Percentiles rank a stretch among this genome's conserved stretches.
Conservation (phyloP, 2,113 vertebrate genomes). For the Silurus asotus region DNA sequence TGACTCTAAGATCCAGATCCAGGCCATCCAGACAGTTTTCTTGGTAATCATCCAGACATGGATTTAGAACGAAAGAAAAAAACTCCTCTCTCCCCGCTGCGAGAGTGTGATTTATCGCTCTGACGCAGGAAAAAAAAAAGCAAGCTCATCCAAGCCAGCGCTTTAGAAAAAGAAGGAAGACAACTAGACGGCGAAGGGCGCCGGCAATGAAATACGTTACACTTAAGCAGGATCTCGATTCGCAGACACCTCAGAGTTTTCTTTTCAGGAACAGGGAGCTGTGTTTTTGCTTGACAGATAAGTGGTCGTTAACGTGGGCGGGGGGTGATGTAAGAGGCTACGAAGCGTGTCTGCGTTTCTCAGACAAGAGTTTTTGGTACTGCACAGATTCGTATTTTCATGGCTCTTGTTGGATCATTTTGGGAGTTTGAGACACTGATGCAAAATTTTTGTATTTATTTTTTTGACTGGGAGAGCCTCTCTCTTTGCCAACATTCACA, state of each 20-base stretch:
- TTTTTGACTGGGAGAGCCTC: neutral
- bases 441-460: too few species aligned
- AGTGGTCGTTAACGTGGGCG: neutral
- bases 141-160: slow-evolving; percentile 7
- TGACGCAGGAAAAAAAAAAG: neutral
- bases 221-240: neutral
- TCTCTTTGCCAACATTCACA: neutral
- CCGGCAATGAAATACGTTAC: neutral
- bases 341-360: neutral
- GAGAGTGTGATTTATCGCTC: slow-evolving; percentile 27
- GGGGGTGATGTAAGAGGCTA: neutral
- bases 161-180: slow-evolving; percentile 7
- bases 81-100: neutral
- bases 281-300: neutral
- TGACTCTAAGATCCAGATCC: neutral
- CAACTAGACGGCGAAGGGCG: neutral
- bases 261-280: neutral
- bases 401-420: neutral
- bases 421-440: neutral
- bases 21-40: neutral
- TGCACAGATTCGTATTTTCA: neutral
- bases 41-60: slow-evolving; percentile 15
- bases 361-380: neutral
- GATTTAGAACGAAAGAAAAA: neutral
- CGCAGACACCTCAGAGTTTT: neutral